These are phyloP conservation scores for Psammodynastes pulverulentus DNA, from an alignment of 2,113 vertebrate species.

Conservation along the genomic window DNA sequence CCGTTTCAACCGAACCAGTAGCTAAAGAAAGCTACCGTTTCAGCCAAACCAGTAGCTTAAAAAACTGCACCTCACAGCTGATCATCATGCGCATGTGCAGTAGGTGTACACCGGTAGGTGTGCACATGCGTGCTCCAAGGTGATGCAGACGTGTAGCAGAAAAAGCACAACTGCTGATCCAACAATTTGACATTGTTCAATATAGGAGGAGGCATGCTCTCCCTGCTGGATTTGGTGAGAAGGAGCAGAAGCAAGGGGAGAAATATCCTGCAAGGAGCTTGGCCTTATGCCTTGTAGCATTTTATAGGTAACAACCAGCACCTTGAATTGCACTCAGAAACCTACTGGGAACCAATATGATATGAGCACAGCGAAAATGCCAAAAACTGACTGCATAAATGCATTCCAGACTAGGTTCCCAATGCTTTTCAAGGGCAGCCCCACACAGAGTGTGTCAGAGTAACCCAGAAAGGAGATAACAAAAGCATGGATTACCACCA, in stretches of 20 bases:
- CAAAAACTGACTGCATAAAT: not conserved
- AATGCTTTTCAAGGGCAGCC: not conserved
- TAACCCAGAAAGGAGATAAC: not conserved
- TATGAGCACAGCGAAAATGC: not conserved
- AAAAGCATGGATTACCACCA: not conserved
- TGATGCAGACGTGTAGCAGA: too few species aligned
- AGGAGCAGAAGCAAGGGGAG: not conserved
- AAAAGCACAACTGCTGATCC: not conserved
- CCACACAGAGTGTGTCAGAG: not conserved
- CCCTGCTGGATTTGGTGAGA: not conserved
- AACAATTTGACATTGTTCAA: not conserved
- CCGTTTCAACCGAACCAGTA: too few species aligned
- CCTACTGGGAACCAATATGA: not conserved
- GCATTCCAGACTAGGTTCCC: not conserved
- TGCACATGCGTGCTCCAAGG: too few species aligned
- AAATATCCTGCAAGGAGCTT: not conserved
- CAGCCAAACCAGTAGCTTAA: too few species aligned
- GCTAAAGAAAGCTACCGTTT: too few species aligned
- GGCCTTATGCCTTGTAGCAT: not conserved
- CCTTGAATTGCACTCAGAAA: not conserved
- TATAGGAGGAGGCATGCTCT: not conserved
- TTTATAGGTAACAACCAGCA: not conserved
- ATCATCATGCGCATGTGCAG: too few species aligned
- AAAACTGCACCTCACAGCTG: too few species aligned
- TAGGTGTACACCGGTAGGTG: too few species aligned